These are phyloP conservation scores for Drosophila formosana DNA, from an alignment of 2,888 invertebrate genomes.

Conservation along the genomic window DNA sequence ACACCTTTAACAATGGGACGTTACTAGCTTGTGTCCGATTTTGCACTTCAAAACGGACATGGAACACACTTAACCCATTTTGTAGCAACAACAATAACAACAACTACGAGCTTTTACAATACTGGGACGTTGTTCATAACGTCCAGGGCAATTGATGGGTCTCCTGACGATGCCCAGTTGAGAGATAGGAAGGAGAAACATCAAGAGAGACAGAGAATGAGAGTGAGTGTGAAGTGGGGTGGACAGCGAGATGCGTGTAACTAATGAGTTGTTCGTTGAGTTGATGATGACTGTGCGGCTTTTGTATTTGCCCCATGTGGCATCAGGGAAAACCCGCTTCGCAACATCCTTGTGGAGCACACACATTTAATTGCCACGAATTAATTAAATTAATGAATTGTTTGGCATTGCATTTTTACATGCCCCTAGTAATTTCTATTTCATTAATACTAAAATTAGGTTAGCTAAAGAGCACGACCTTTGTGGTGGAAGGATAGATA, in stretches of 20 bases:
- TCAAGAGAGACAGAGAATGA: background rate
- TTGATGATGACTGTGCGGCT: slow-evolving; percentile 66
- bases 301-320: slow-evolving; percentile 43
- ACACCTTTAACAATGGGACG: slow-evolving; percentile 51
- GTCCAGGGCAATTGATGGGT: slow-evolving; percentile 47
- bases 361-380: slow-evolving; percentile 80
- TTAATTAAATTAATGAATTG: slow-evolving; percentile 84
- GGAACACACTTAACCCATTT: slow-evolving; percentile 56
- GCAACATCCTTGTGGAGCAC: slow-evolving; percentile 6
- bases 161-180: slow-evolving; percentile 32
- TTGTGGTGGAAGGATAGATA: background rate
- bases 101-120: slow-evolving; percentile 6
- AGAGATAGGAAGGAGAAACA: background rate
- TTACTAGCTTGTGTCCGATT: slow-evolving; percentile 34
- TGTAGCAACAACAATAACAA: slow-evolving; percentile 26
- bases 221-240: background rate
- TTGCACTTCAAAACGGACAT: slow-evolving; percentile 33
- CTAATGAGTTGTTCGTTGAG: slow-evolving; percentile 46
- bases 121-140: slow-evolving; percentile 35
- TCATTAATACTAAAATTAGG: slow-evolving; percentile 62
- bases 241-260: slow-evolving; percentile 35
- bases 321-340: slow-evolving; percentile 10
- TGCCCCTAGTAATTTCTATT: slow-evolving; percentile 39
- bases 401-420: slow-evolving; percentile 70
- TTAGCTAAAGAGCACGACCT: background rate